Evolutionary conservation across 2,797 vertebrate genomes (phyloP).

Genomic region (Acomys russatus): DNA sequence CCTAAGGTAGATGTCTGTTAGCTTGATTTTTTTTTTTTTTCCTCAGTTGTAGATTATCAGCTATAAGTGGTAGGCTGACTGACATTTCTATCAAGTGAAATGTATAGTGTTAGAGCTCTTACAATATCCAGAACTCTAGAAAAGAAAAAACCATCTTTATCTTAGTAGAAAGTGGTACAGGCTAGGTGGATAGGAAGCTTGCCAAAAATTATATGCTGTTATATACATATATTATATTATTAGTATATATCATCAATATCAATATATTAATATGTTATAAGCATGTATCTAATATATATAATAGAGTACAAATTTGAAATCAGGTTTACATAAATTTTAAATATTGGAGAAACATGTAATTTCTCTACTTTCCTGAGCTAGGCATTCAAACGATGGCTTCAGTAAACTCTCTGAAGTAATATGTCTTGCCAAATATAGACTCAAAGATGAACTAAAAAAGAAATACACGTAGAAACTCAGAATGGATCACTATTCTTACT

Average conservation of each 20-base stretch:
- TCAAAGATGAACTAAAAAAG: constrained; percentile 35
- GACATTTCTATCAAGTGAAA: not conserved
- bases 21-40: not conserved
- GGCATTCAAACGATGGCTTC: not conserved
- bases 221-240: not conserved
- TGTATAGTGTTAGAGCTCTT: not conserved
- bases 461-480: not conserved
- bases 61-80: not conserved
- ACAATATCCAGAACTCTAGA: not conserved
- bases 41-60: not conserved
- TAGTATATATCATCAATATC: not conserved
- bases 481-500: constrained; percentile 41
- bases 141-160: not conserved
- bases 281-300: not conserved
- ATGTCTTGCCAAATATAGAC: not conserved
- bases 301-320: not conserved
- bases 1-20: not conserved
- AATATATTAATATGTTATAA: not conserved
- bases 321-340: not conserved
- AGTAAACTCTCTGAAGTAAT: not conserved
- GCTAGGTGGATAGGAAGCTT: not conserved
- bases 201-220: not conserved
- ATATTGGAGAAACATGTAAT: not conserved
- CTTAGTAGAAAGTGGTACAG: not conserved
- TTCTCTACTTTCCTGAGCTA: not conserved